Percentiles rank a stretch among this genome's conserved stretches.
Evolutionary conservation across 2,113 vertebrate species (phyloP).

Genomic region (Sprattus sprattus): DNA sequence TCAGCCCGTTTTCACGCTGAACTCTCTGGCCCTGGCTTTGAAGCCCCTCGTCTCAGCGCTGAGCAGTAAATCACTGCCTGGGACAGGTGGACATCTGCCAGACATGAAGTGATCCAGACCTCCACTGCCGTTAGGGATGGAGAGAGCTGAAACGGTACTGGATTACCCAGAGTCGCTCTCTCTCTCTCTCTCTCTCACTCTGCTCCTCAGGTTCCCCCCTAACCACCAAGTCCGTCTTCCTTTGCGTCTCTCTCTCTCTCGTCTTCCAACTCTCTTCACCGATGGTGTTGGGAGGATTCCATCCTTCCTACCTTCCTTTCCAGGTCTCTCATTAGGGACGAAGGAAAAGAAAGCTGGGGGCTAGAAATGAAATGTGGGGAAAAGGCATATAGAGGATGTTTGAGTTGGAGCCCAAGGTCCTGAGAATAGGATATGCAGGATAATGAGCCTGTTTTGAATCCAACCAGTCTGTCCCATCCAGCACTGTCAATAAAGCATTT

Average conservation of each 20-base stretch:
- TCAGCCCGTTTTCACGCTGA: background rate
- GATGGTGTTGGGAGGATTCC: background rate
- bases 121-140: constrained; percentile 53
- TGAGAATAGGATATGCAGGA: background rate
- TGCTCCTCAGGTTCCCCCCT: background rate
- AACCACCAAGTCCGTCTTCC: background rate
- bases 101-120: constrained; percentile 52
- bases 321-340: background rate
- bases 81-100: constrained; percentile 65
- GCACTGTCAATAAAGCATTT: background rate
- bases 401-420: constrained; percentile 33
- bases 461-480: background rate
- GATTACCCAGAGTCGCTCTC: background rate
- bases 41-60: background rate
- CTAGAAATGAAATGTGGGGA: background rate
- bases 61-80: constrained; percentile 58
- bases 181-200: no score
- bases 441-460: background rate
- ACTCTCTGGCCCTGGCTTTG: background rate
- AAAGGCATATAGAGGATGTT: constrained; percentile 39
- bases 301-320: background rate
- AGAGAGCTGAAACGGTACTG: background rate
- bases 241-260: background rate
- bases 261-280: background rate
- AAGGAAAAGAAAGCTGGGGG: background rate